Evolutionary conservation across 2,888 invertebrate species (phyloP), one percentile per base, ranked within the genome.

Genomic region (Drosophila rubida): DNA sequence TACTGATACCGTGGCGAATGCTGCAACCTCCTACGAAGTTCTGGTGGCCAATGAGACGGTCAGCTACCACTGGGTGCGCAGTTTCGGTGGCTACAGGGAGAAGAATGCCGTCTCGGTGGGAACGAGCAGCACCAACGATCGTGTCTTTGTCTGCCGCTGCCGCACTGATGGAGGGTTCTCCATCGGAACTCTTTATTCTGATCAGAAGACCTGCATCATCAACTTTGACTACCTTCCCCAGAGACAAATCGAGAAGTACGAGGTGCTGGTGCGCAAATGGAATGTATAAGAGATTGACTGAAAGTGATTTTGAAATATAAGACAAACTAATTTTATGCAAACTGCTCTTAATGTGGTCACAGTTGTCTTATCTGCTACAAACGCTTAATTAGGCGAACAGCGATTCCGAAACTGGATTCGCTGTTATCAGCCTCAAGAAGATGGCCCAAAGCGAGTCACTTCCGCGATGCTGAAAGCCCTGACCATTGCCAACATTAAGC

Each of bases 11-110:
- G 0, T 19, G 0, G 25, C 25, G 0, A 16, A 8, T 35, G 1
- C 19, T 0, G 5, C 53, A 0, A 42, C 41, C 1, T 2, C 35
- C 6, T 63, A 11, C 0, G 41, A 44, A 0, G 0, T 65, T 0
- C 25, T 65, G 23, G 35, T 65, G 7, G 13, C 54, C 22, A 63
- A 63, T 16, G 46, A 0, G 16, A 37, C 63, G 11, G 19, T 71
- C 7, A 65, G 58, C 25, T 77, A 77, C 30, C 35, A 69, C 1
- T 78, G 78, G 78, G 22, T 49, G 14, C 77, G 60, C 11, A 78
- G 78, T 30, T 80, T 22, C 27, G 71, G 80, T 37, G 78, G 78
- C 3, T 77, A 11, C 37, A 11, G 30, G 2, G 78, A 71, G 16
- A 41, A 46, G 13, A 71, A 68, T 42, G 55, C 57, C 0, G 78